Evolutionary conservation across 2,888 invertebrate genomes (phyloP).

Genomic region (Sinopyrophorus schimmeli): DNA sequence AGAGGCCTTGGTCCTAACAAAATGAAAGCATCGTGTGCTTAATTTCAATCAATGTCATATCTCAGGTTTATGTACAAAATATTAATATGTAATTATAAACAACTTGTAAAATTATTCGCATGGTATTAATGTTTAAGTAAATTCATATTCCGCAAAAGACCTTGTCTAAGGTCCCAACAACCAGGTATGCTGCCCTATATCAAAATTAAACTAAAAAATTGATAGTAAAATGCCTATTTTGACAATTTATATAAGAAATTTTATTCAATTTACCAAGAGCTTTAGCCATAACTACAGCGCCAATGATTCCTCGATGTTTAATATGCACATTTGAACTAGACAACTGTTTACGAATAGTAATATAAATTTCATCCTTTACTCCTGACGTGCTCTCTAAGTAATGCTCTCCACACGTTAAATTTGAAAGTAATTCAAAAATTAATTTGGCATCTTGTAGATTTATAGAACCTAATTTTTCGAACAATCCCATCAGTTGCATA

Average conservation of each 20-base stretch:
- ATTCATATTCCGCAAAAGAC: too few species aligned
- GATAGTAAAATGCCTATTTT: not conserved
- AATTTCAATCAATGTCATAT: too few species aligned
- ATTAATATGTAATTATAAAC: too few species aligned
- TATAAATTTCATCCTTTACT: constrained; percentile 80
- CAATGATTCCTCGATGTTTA: constrained; percentile 76
- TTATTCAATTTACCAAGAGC: constrained; percentile 48
- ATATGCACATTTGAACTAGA: constrained; percentile 64
- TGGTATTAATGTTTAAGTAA: too few species aligned
- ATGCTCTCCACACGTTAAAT: constrained; percentile 65
- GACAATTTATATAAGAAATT: not conserved
- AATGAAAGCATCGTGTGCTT: too few species aligned
- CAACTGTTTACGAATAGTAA: constrained; percentile 83
- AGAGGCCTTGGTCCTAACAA: too few species aligned
- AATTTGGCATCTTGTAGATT: constrained; percentile 72
- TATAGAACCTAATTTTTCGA: constrained; percentile 78
- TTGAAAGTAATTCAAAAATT: constrained; percentile 78
- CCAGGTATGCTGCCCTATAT: too few species aligned
- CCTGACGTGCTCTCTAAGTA: constrained; percentile 54
- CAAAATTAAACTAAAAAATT: too few species aligned
- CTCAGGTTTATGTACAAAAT: too few species aligned
- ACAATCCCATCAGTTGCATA: constrained; percentile 64
- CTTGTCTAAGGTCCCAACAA: too few species aligned
- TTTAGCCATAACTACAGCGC: constrained; percentile 74
- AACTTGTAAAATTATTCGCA: too few species aligned